Conservation (phyloP, 2,888 invertebrate genomes). For the Drosophila antonietae region DNA sequence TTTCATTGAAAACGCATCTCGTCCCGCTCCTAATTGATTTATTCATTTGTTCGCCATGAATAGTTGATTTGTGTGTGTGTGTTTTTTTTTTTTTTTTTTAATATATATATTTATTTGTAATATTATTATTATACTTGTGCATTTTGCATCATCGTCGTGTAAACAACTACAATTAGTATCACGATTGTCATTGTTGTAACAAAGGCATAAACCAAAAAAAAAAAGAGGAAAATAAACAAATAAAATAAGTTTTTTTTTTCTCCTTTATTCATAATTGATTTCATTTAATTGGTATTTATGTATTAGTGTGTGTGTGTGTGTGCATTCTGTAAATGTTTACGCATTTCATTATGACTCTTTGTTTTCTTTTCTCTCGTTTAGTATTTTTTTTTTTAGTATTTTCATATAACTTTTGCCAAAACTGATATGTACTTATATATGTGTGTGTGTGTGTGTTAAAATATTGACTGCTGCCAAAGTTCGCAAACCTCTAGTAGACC, state of each 20-base stretch:
- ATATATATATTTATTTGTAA: constrained; percentile 41
- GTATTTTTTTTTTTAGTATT: not conserved
- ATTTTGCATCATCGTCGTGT: constrained; percentile 78
- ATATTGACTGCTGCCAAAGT: constrained; percentile 58
- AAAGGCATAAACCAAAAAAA: constrained; percentile 29
- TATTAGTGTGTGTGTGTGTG: constrained; percentile 23
- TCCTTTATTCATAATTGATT: constrained; percentile 54
- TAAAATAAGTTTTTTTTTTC: not conserved
- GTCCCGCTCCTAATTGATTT: constrained; percentile 43
- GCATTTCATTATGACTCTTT: constrained; percentile 51
- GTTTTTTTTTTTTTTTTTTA: not conserved
- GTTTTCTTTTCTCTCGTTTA: not conserved
- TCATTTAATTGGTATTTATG: constrained; percentile 60
- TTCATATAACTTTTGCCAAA: constrained; percentile 44
- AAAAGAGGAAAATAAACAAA: not conserved
- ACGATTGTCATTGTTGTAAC: constrained; percentile 84
- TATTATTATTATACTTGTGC: constrained; percentile 77
- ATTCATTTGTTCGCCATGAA: constrained; percentile 50
- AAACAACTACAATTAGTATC: constrained; percentile 84
- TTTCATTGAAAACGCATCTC: constrained; percentile 14
- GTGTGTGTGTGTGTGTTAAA: constrained; percentile 35
- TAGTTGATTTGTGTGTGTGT: constrained; percentile 41
- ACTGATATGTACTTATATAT: constrained; percentile 80
- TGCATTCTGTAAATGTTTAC: constrained; percentile 54
- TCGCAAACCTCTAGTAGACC: constrained; percentile 27